These are phyloP conservation scores for Onychostoma macrolepis DNA, from an alignment of 2,113 vertebrate species.

Conservation along the genomic window DNA sequence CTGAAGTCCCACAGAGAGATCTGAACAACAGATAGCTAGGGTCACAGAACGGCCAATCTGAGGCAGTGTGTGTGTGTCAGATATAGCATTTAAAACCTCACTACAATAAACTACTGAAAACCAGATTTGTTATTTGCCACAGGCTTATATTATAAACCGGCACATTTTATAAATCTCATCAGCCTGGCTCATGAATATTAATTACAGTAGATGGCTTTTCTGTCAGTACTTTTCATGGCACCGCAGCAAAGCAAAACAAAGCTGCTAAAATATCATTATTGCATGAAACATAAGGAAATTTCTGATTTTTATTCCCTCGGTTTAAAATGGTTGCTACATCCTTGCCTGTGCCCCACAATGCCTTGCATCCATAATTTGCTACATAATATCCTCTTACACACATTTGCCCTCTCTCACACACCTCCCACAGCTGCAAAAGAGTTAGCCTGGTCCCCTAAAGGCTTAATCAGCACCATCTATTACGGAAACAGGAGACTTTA, in stretches of 20 bases:
- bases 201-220: background rate
- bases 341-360: background rate
- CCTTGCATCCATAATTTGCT: slow-evolving; percentile 10
- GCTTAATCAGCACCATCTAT: slow-evolving; percentile 38
- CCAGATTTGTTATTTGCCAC: background rate
- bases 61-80: background rate
- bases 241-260: background rate
- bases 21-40: background rate
- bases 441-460: slow-evolving; percentile 11
- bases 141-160: background rate
- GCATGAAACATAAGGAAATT: background rate
- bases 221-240: background rate
- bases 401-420: background rate
- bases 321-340: background rate
- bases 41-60: slow-evolving; percentile 1
- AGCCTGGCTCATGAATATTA: background rate
- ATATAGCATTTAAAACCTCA: background rate
- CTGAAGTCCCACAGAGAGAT: background rate
- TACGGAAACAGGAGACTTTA: slow-evolving; percentile 32
- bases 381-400: background rate
- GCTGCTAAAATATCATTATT: background rate
- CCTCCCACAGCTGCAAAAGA: slow-evolving; percentile 6
- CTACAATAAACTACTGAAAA: background rate
- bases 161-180: background rate
- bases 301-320: background rate